Base-by-base conservation (phyloP, 2,113 vertebrate genomes). In the Mohoua ochrocephala region DNA sequence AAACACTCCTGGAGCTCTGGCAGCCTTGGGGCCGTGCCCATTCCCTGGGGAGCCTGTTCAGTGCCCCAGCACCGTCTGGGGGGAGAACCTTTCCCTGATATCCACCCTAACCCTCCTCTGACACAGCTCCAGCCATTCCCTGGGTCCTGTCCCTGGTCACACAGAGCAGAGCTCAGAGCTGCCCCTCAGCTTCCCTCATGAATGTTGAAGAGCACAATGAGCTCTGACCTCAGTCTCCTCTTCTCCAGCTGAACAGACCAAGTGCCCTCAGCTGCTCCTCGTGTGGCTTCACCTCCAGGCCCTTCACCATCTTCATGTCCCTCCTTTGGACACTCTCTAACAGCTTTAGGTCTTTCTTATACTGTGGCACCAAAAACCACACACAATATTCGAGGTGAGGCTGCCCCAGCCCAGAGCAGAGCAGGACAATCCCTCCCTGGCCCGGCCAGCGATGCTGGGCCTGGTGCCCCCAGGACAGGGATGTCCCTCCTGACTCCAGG, bases 401-500 rank as follows among this genome's bases (percentile, higher is more conserved):
- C 63, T 0, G 0, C 3, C 11, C 68, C 35, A 50, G 61, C 13
- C 16, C 21, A 33, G 63, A 52, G 31, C 53, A 59, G 44, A 52
- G 9, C 1, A 0, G 63, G 63, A 37, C 31, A 68, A 10, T 67
- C 17, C 28, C 44, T 42, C 26, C 20, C 44, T 59, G 15, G 3
- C 24, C 42, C 0, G 0, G 15, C 20, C 0, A 1, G 49, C 2
- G 0, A n/a, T 64, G 69, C 28, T 30, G 35, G 10, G 4, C 35
- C 70, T 13, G 31, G 6, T 67, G 52, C 1, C 42, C 21, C 35
- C 61, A 42, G 52, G 44, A 35, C 52, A 59, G 12, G 63, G 24
- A 49, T 70, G 54, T 42, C 54, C 44, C 30, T 42, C 7, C 65
- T 42, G 37, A 24, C 15, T 57, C 44, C 24, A 15, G 44, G 35